phyloP scores from a whole-genome alignment of 2,888 invertebrate genomes.

The Epistrophe eligans region DNA sequence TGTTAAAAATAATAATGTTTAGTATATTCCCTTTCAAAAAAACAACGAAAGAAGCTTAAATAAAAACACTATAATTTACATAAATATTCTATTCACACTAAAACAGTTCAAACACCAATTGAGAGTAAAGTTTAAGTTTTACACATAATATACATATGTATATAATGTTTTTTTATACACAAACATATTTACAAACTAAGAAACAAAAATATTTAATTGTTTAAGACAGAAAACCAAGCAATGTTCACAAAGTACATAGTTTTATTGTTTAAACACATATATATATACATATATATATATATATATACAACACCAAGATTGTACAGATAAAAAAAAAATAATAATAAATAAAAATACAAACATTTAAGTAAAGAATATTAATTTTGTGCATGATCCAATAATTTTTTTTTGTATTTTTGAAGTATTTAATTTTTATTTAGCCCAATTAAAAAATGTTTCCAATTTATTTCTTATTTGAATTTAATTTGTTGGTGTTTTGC shows the following conservation, averaged over 20 bases:
- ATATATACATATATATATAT: no score
- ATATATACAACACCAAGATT: slow-evolving; percentile 69
- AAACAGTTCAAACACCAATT: not conserved
- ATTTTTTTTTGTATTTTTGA: slow-evolving; percentile 28
- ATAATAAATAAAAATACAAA: not conserved
- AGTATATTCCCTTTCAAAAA: not conserved
- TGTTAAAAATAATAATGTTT: not conserved
- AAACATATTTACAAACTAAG: slow-evolving; percentile 39
- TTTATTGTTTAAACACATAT: slow-evolving; percentile 54
- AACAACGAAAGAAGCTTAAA: not conserved
- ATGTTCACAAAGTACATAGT: slow-evolving; percentile 70
- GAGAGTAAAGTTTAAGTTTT: not conserved
- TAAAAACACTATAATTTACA: not conserved
- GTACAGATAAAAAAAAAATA: slow-evolving; percentile 9
- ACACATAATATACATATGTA: not conserved
- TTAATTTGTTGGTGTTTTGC: slow-evolving; percentile 56
- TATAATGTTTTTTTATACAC: slow-evolving; percentile 27
- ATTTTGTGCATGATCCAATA: slow-evolving; percentile 58
- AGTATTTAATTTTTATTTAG: slow-evolving; percentile 11
- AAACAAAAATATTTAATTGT: slow-evolving; percentile 17
- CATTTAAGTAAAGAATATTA: slow-evolving; percentile 11
- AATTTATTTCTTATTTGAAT: slow-evolving; percentile 51
- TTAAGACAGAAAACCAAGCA: slow-evolving; percentile 81
- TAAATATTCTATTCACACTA: not conserved
- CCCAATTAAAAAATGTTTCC: slow-evolving; percentile 68